Percentiles rank a stretch among this genome's conserved stretches.
These are phyloP conservation scores for Sebastes melanostomus DNA, from an alignment of 2,797 vertebrate species.

Conservation along the genomic window DNA sequence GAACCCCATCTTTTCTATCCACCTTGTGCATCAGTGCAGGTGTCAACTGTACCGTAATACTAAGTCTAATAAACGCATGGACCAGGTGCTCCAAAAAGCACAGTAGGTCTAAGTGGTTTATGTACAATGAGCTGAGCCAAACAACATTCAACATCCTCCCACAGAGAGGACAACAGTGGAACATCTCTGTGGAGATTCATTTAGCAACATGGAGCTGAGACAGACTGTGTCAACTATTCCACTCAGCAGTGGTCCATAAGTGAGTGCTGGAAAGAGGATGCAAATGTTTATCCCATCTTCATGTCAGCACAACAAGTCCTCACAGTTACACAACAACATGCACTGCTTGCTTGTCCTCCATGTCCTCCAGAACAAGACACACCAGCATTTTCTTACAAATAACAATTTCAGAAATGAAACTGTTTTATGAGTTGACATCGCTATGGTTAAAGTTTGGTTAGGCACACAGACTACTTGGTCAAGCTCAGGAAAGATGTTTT, in stretches of 20 bases:
- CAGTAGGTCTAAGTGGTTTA: not conserved
- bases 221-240: constrained; percentile 6
- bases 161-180: constrained; percentile 2
- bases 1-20: not conserved
- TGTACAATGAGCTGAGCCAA: not conserved
- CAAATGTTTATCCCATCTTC: constrained; percentile 24
- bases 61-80: not conserved
- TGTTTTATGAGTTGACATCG: not conserved
- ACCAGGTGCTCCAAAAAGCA: not conserved
- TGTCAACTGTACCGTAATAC: not conserved
- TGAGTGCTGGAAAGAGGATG: not conserved
- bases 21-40: not conserved
- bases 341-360: not conserved
- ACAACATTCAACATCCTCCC: not conserved
- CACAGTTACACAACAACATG: not conserved
- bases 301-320: not conserved
- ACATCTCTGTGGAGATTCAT: constrained; percentile 12
- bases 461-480: not conserved
- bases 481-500: not conserved
- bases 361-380: not conserved
- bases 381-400: not conserved
- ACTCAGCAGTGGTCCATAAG: not conserved
- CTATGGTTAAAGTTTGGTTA: not conserved
- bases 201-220: not conserved
- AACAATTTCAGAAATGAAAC: not conserved